Conservation (phyloP, 37 sponge, comb jelly and placozoan genomes). For the Hexactinellida sp. region DNA sequence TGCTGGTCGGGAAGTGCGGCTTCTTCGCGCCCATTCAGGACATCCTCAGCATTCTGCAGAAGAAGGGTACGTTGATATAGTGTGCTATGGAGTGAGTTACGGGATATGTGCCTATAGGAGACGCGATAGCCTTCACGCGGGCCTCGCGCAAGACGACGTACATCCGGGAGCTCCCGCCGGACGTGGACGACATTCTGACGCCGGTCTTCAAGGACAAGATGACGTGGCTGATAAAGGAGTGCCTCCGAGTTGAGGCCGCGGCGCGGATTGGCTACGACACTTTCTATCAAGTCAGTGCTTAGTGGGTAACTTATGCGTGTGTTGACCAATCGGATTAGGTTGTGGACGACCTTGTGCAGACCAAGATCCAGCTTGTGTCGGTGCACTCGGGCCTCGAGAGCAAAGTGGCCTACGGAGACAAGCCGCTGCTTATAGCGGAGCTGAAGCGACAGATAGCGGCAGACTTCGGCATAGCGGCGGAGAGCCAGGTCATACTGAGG, state of each 20-base stretch:
- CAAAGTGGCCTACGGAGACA: not conserved
- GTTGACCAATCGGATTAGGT: not conserved
- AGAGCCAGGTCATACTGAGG: not conserved
- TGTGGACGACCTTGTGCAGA: conserved; percentile 2
- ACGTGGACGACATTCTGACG: conserved; percentile 50
- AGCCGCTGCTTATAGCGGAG: not conserved
- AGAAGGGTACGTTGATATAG: conserved; percentile 33
- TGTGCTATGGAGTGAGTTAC: not conserved
- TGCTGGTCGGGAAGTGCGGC: conserved; percentile 72
- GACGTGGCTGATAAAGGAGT: not conserved
- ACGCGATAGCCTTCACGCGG: conserved; percentile 73
- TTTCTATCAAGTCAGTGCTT: not conserved
- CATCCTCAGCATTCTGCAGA: conserved; percentile 60
- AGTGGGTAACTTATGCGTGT: not conserved
- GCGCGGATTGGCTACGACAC: not conserved
- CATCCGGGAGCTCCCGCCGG: conserved; percentile 58
- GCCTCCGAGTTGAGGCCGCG: not conserved
- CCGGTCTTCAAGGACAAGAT: conserved; percentile 1
- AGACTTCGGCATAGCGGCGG: not conserved
- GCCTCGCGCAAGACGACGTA: conserved; percentile 35
- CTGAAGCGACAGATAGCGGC: not conserved
- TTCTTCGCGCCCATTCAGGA: conserved; percentile 85
- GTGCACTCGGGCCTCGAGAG: conserved; percentile 9
- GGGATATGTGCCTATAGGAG: conserved; percentile 9
- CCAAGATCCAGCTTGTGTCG: not conserved